Base-by-base conservation (phyloP, 2,113 vertebrate genomes). In the Piliocolobus tephrosceles region DNA sequence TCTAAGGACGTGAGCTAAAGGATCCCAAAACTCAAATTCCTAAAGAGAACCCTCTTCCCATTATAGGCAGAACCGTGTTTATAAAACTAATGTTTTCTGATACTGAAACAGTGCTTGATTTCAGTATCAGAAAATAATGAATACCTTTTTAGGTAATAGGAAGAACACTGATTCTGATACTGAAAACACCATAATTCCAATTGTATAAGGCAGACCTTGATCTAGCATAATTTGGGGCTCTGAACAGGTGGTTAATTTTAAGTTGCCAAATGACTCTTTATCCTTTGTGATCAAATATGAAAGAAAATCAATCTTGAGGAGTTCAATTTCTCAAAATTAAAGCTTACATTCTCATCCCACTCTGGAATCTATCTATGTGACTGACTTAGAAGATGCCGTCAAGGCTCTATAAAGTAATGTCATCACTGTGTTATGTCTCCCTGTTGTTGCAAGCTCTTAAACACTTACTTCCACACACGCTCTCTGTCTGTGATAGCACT, bases 201-300 rank as follows among this genome's bases (percentile, higher is more conserved):
- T 83, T 90, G 96, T 75, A 68, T 4, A 80, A 27, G 40, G 35
- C 8, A 94, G 38, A 4, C 8, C 27, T 55, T 88, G 50, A 88
- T 89, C 13, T 90, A 47, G 52, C 40, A 8, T 90, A 87, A 84
- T 79, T 92, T 92, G 94, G 84, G 75, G 11, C 47, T 83, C 80
- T 87, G 58, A 91, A 52, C 4, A 52, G 43, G 43, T 66, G 79
- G 73, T 88, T 96, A 92, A 75, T 96, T 93, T 94, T 73, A 92
- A 73, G 89, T 83, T 83, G 7, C 45, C 92, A 87, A 72, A 79
- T 73, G 38, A 86, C 8, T 78, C 73, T 88, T 94, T 78, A 87
- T 76, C 52, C 27, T 96, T 82, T 43, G 32, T 47, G 22, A 91
- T 93, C 50, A 96, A 82, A 93, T 88, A 95, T 95, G 82, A 90